These are phyloP conservation scores for Drosophila bunnanda DNA, from an alignment of 2,888 invertebrate genomes.

Conservation along the genomic window DNA sequence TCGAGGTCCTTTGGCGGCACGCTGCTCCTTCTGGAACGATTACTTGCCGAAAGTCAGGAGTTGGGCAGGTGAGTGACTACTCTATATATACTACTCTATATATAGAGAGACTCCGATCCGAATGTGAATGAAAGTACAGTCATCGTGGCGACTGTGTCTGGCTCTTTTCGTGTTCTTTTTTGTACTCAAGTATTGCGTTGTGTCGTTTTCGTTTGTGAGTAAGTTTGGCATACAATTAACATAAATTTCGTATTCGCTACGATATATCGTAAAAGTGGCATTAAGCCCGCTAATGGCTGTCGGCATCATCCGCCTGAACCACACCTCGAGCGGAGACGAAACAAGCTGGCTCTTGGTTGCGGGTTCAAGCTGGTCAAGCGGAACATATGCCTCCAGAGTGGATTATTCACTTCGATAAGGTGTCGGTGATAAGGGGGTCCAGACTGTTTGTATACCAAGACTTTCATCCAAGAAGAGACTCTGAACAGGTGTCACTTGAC, in stretches of 20 bases:
- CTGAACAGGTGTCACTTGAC: slow-evolving; percentile 55
- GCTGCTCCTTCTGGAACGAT: slow-evolving; percentile 98
- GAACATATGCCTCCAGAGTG: slow-evolving; percentile 15
- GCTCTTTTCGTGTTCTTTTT: slow-evolving; percentile 23
- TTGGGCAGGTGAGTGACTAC: slow-evolving; percentile 86
- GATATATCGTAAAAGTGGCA: slow-evolving; percentile 52
- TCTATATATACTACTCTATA: not conserved
- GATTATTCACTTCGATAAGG: slow-evolving; percentile 33
- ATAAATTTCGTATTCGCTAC: slow-evolving; percentile 55
- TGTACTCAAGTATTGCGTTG: slow-evolving; percentile 21
- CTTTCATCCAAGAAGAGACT: slow-evolving; percentile 26
- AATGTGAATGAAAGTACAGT: slow-evolving; percentile 43
- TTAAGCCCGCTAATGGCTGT: slow-evolving; percentile 51
- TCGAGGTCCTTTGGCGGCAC: slow-evolving; percentile 91
- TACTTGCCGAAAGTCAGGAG: slow-evolving; percentile 95
- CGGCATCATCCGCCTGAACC: slow-evolving; percentile 47
- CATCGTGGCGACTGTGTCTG: slow-evolving; percentile 21
- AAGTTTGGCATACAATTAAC: slow-evolving; percentile 60
- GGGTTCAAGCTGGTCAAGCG: slow-evolving; percentile 27
- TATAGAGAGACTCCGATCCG: slow-evolving; percentile 1
- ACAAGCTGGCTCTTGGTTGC: slow-evolving; percentile 6
- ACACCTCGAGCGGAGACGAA: slow-evolving; percentile 47
- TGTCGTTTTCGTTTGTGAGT: slow-evolving; percentile 44
- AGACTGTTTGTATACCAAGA: not conserved
- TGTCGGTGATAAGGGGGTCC: slow-evolving; percentile 4